Percentiles rank a stretch among this genome's conserved stretches.
Conservation (phyloP, 2,888 invertebrate species). For the Dusona sp. region DNA sequence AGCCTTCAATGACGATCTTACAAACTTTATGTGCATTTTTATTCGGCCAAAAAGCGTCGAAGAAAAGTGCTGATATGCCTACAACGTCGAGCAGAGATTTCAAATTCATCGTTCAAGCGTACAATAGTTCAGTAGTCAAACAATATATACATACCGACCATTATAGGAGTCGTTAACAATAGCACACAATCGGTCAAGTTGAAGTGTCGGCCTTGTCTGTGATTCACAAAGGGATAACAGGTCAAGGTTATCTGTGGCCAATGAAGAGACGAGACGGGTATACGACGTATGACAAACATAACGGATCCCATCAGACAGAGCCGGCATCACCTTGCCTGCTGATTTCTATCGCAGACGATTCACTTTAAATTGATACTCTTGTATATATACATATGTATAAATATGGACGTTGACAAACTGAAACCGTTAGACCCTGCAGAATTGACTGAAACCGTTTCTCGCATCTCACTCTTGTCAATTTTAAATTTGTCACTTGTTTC, state of each 20-base stretch:
- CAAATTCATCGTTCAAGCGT: neutral
- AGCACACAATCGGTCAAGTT: constrained; percentile 77
- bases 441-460: neutral
- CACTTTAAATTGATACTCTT: constrained; percentile 45
- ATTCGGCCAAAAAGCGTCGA: neutral
- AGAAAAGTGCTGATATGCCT: neutral
- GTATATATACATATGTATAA: neutral
- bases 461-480: neutral
- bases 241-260: constrained; percentile 76
- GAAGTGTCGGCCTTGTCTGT: constrained; percentile 77
- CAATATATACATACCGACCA: neutral
- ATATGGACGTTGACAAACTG: neutral
- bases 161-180: constrained; percentile 8
- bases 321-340: constrained; percentile 57
- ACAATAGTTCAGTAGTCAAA: neutral
- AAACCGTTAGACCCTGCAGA: neutral
- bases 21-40: neutral
- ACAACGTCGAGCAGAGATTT: neutral
- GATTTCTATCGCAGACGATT: constrained; percentile 69
- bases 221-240: constrained; percentile 75
- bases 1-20: neutral
- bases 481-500: neutral
- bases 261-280: constrained; percentile 54
- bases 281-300: constrained; percentile 58
- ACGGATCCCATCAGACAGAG: constrained; percentile 57